Evolutionary conservation across 2,113 vertebrate species (phyloP).

Genomic region (Scopus umbretta): DNA sequence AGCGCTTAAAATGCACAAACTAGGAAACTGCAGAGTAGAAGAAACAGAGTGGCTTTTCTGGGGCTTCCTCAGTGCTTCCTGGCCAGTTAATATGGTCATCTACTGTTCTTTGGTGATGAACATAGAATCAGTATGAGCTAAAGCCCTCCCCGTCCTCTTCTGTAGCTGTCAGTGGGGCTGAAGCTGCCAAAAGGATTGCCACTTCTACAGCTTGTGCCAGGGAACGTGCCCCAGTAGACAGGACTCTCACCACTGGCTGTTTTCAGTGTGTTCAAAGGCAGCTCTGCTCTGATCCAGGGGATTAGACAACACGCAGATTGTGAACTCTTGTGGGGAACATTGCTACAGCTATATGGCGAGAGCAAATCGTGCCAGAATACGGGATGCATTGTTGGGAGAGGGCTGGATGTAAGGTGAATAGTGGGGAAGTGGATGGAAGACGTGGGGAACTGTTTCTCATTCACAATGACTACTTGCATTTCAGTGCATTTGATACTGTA

Average conservation of each 20-base stretch:
- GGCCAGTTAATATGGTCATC: background rate
- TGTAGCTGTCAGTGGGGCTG: background rate
- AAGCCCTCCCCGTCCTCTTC: background rate
- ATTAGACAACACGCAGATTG: background rate
- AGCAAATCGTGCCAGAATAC: background rate
- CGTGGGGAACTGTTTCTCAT: background rate
- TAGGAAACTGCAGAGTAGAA: background rate
- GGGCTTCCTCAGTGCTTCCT: background rate
- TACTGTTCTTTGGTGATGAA: background rate
- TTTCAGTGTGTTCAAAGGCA: background rate
- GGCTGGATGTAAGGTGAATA: background rate
- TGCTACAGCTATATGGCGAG: background rate
- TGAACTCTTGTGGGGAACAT: background rate
- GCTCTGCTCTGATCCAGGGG: background rate
- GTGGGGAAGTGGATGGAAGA: background rate
- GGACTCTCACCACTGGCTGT: no score
- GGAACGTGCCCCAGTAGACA: background rate
- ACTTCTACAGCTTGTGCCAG: background rate
- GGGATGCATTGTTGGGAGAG: background rate
- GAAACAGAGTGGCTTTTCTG: background rate
- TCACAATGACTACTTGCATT: background rate
- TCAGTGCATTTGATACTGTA: background rate
- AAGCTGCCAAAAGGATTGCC: background rate
- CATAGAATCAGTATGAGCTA: fast-evolving
- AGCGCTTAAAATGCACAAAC: background rate